Percentiles rank a stretch among this genome's conserved stretches.
phyloP scores from a whole-genome alignment of 1,140 invertebrate species.

The Caerostris extrusa region DNA sequence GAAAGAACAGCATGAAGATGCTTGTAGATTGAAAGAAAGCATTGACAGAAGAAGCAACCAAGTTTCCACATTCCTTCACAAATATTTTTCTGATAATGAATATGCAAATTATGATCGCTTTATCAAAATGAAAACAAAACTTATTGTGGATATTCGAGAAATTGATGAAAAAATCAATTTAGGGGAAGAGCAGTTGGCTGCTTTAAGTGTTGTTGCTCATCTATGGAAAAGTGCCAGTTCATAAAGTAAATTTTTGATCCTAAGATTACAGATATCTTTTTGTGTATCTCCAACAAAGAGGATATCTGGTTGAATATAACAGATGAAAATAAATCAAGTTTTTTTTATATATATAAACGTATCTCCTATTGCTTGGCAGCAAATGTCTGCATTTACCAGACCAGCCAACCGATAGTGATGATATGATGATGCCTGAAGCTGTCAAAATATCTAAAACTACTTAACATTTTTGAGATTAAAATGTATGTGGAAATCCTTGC shows the following conservation, averaged over 20 bases:
- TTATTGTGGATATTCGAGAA: slow-evolving; percentile 92
- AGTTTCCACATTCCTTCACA: slow-evolving; percentile 88
- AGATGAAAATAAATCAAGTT: not conserved
- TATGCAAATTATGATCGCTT: slow-evolving; percentile 93
- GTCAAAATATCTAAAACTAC: slow-evolving; percentile 44
- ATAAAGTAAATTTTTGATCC: slow-evolving; percentile 35
- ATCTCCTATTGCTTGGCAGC: slow-evolving; percentile 64
- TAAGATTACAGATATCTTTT: not conserved
- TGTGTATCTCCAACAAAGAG: slow-evolving; percentile 39
- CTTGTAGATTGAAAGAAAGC: slow-evolving; percentile 90
- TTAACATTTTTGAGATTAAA: slow-evolving; percentile 33
- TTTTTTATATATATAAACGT: too few relatives aligned
- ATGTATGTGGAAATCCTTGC: slow-evolving; percentile 29
- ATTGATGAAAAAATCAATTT: slow-evolving; percentile 93
- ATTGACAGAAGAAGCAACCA: slow-evolving; percentile 91
- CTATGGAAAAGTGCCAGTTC: slow-evolving; percentile 77
- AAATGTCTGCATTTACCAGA: slow-evolving; percentile 27
- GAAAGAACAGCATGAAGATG: slow-evolving; percentile 90
- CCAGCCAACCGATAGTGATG: slow-evolving; percentile 67
- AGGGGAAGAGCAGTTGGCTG: slow-evolving; percentile 91
- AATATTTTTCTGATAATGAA: slow-evolving; percentile 89
- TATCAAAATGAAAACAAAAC: slow-evolving; percentile 95
- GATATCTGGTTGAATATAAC: not conserved
- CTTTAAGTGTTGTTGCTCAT: slow-evolving; percentile 82
- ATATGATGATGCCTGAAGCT: slow-evolving; percentile 21